phyloP scores from a whole-genome alignment of 2,888 invertebrate genomes.

The Cataglyphis cursor region DNA sequence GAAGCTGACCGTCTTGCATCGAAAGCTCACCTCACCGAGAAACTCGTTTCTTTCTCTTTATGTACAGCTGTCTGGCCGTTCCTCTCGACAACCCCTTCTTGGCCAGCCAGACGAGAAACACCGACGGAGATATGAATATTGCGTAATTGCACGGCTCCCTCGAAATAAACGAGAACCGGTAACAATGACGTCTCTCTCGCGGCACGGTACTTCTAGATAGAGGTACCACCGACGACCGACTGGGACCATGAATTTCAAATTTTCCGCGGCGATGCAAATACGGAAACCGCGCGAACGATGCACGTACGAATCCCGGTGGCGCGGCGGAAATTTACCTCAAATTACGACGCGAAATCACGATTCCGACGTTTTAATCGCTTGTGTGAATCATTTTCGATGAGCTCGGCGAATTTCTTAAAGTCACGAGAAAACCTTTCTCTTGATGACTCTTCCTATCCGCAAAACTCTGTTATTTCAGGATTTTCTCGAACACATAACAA shows the following conservation, averaged over 20 bases:
- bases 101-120: slow-evolving; percentile 44
- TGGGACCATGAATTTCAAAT: slow-evolving; percentile 66
- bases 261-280: slow-evolving; percentile 66
- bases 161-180: slow-evolving; percentile 64
- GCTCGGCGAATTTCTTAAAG: slow-evolving; percentile 32
- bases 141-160: slow-evolving; percentile 64
- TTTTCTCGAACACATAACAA: neutral
- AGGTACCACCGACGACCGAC: slow-evolving; percentile 29
- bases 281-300: slow-evolving; percentile 45
- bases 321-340: slow-evolving; percentile 50
- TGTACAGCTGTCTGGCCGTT: neutral
- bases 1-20: slow-evolving; percentile 19
- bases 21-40: slow-evolving; percentile 11
- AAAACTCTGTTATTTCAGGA: neutral
- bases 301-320: slow-evolving; percentile 42
- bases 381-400: slow-evolving; percentile 42
- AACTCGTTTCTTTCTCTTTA: slow-evolving; percentile 38
- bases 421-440: neutral
- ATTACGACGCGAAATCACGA: slow-evolving; percentile 47
- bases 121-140: slow-evolving; percentile 65
- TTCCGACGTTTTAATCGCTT: slow-evolving; percentile 48
- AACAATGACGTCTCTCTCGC: slow-evolving; percentile 59
- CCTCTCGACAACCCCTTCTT: slow-evolving; percentile 49
- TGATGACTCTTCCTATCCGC: neutral
- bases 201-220: slow-evolving; percentile 36